Conservation (phyloP, 37 sponge, comb jelly and placozoan genomes). For the Ianthella basta region DNA sequence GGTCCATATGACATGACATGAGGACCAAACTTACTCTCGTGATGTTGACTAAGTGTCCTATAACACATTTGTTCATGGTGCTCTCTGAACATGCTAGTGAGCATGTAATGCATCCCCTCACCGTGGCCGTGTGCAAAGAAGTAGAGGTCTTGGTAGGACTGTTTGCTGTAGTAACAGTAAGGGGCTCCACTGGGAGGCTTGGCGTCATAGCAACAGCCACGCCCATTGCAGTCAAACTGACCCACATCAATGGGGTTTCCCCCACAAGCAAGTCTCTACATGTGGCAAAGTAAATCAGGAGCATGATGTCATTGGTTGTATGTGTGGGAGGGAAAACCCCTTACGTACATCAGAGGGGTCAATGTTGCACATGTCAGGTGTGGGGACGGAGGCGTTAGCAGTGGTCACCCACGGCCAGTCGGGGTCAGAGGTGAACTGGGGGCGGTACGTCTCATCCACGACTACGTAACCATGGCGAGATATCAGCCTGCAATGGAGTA, state of each 20-base stretch:
- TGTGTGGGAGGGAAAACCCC: not conserved
- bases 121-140: slow-evolving; percentile 84
- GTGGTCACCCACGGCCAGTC: slow-evolving; percentile 73
- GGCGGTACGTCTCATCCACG: slow-evolving; percentile 70
- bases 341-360: slow-evolving; percentile 23
- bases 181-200: slow-evolving; percentile 8
- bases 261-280: slow-evolving; percentile 54
- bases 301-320: not conserved
- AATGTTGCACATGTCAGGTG: slow-evolving; percentile 18
- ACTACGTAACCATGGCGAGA: slow-evolving; percentile 69
- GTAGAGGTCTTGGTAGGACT: slow-evolving; percentile 59
- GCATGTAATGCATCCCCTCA: not conserved
- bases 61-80: no score
- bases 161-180: slow-evolving; percentile 50
- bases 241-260: slow-evolving; percentile 33
- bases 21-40: no score
- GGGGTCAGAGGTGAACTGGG: slow-evolving; percentile 52
- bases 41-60: no score
- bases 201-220: slow-evolving; percentile 66
- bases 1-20: no score
- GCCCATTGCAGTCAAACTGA: slow-evolving; percentile 56
- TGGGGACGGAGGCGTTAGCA: slow-evolving; percentile 30
- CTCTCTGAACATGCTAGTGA: no score
- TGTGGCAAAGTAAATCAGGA: not conserved
- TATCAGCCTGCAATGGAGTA: slow-evolving; percentile 36